Evolutionary conservation across 2,113 vertebrate species (phyloP).

Genomic region (Vanacampus margaritifer): DNA sequence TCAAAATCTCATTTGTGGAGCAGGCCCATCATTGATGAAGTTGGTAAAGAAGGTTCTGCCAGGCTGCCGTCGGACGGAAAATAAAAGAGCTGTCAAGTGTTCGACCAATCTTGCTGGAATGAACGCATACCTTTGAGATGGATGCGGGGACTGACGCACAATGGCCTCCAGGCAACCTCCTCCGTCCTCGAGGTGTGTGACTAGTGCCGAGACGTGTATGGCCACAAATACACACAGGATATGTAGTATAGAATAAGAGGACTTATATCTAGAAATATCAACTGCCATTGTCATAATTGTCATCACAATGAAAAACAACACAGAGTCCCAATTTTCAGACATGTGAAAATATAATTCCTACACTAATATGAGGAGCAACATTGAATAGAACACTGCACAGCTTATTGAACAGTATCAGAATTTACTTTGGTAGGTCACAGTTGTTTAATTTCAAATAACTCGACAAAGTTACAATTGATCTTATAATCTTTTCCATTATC

Average conservation of each 20-base stretch:
- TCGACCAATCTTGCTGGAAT: constrained; percentile 31
- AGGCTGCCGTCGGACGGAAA: constrained; percentile 14
- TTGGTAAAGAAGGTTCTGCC: constrained; percentile 8
- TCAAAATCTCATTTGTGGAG: constrained; percentile 55
- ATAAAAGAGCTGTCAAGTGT: constrained; percentile 23
- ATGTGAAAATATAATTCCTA: neutral
- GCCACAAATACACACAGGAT: constrained; percentile 1
- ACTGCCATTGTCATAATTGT: neutral
- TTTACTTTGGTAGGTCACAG: neutral
- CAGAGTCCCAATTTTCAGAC: neutral
- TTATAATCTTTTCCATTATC: no score
- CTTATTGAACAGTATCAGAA: neutral
- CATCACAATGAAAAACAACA: neutral
- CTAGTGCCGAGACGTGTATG: neutral
- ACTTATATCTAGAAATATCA: neutral
- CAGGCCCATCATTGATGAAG: constrained; percentile 43
- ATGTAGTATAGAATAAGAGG: no score
- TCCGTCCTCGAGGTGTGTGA: neutral
- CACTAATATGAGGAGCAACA: neutral
- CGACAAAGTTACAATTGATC: no score
- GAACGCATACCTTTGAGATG: constrained; percentile 16
- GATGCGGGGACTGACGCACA: constrained; percentile 39
- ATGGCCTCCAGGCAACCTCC: constrained; percentile 32
- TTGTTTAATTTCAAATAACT: no score
- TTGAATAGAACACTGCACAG: neutral